Evolutionary conservation across 2,797 vertebrate genomes (phyloP).

Genomic region (Australoheros facetus): DNA sequence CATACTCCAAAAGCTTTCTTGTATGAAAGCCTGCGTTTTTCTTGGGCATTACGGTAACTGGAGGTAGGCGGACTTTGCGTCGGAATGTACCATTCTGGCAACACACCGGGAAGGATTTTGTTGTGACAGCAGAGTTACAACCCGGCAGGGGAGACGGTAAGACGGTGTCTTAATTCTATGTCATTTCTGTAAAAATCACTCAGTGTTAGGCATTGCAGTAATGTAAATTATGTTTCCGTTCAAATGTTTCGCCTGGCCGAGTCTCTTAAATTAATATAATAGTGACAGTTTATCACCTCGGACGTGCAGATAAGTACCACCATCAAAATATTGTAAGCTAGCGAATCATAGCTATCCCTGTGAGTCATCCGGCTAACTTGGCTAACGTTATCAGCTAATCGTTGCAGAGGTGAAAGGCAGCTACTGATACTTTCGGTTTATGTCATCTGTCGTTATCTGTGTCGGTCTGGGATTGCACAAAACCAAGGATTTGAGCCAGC

Average conservation of each 20-base stretch:
- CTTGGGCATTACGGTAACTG: conserved; percentile 40
- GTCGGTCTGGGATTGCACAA: not conserved
- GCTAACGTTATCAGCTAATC: conserved; percentile 40
- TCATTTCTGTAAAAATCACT: not conserved
- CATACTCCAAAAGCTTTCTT: not conserved
- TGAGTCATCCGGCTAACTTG: conserved; percentile 59
- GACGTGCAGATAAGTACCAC: conserved; percentile 50
- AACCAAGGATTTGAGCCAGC: not conserved
- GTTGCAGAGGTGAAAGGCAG: not conserved
- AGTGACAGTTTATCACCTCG: conserved; percentile 12
- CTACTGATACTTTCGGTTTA: not conserved
- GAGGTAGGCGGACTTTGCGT: conserved; percentile 40
- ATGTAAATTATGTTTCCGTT: not conserved
- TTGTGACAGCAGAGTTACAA: conserved; percentile 76
- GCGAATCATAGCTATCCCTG: conserved; percentile 41
- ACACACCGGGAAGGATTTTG: conserved; percentile 68
- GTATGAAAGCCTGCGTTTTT: not conserved
- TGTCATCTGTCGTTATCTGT: not conserved
- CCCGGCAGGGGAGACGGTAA: conserved; percentile 74
- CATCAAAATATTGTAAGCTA: conserved; percentile 54
- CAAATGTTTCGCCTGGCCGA: not conserved
- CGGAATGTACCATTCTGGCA: conserved; percentile 71
- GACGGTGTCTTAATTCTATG: conserved; percentile 10
- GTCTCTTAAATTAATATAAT: not conserved
- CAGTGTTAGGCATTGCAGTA: not conserved